Evolutionary conservation across 2,113 vertebrate genomes (phyloP).

Genomic region (Rhinolophus sinicus): DNA sequence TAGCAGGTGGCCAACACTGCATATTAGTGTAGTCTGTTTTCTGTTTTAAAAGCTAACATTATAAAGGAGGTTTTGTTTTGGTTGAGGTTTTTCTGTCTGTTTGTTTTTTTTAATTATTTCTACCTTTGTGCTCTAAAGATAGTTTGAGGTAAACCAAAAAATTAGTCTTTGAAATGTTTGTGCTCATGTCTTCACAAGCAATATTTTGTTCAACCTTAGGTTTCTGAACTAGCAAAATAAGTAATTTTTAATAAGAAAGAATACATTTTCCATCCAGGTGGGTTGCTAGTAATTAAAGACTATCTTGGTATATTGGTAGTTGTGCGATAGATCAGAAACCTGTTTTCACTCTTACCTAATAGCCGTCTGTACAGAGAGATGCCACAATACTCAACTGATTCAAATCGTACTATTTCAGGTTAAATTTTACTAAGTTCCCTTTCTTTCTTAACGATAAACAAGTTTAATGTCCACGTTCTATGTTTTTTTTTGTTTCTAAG

Average conservation of each 20-base stretch:
- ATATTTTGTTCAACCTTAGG: neutral
- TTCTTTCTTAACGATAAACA: neutral
- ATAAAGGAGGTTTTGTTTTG: neutral
- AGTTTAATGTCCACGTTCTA: neutral
- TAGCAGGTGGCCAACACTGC: neutral
- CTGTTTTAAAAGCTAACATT: neutral
- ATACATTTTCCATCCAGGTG: neutral
- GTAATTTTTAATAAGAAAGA: neutral
- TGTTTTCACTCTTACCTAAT: neutral
- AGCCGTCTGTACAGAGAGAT: neutral
- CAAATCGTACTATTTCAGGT: neutral
- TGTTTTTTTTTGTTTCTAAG: neutral
- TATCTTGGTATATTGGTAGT: neutral
- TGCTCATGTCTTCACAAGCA: neutral
- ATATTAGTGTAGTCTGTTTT: neutral
- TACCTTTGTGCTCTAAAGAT: neutral
- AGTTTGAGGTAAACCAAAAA: neutral
- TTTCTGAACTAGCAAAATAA: constrained; percentile 12
- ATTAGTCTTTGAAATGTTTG: neutral
- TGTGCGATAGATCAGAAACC: neutral
- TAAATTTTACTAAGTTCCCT: neutral
- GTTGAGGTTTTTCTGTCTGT: neutral
- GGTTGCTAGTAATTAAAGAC: neutral
- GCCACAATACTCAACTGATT: neutral
- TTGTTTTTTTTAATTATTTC: neutral